Evolutionary conservation across 2,113 vertebrate species (phyloP), one percentile per base, ranked within the genome.

Genomic region (Pseudopipra pipra): DNA sequence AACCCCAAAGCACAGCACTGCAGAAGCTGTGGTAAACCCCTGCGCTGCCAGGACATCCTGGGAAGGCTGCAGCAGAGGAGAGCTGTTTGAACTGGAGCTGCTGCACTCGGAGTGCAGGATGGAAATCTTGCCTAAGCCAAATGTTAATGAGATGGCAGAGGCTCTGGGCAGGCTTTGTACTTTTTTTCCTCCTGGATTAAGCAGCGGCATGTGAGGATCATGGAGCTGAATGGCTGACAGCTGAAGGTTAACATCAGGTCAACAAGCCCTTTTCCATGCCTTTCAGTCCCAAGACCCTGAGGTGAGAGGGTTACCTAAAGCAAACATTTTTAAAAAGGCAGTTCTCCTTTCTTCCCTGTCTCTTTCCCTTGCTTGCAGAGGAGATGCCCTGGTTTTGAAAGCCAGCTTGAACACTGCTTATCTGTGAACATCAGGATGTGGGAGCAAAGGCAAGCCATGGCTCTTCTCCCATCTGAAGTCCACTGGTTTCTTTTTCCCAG

Each of bases 81-180:
- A 65, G 37, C 24, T 31, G 8, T 70, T 79, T 37, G 59, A 70
- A 59, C 75, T 18, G 24, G 28, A 62, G 59, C 30, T 0, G 2
- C 75, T 61, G 37, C 20, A 15, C 35, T 85, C 2, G 1, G 70
- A 49, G 73, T 9, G 43, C 67, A 30, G 61, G 72, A 82, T 10
- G 71, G 84, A 89, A 89, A 73, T 83, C 72, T 51, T 2, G 1
- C 56, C 86, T 55, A 72, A 94, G 85, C 68, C 89, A 90, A 94
- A 91, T 76, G 75, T 81, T 95, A 95, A 95, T 83, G 80, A 95
- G 94, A 89, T 35, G 84, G 93, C 91, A 85, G 77, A 90, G 51
- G 86, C 79, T 71, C 79, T 76, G 54, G 72, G 94, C 76, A 87
- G 62, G 76, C 87, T 96, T 95, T 95, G 91, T 91, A 62, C 22